phyloP scores from a whole-genome alignment of 2,113 vertebrate species.

The Tyrannus savana region DNA sequence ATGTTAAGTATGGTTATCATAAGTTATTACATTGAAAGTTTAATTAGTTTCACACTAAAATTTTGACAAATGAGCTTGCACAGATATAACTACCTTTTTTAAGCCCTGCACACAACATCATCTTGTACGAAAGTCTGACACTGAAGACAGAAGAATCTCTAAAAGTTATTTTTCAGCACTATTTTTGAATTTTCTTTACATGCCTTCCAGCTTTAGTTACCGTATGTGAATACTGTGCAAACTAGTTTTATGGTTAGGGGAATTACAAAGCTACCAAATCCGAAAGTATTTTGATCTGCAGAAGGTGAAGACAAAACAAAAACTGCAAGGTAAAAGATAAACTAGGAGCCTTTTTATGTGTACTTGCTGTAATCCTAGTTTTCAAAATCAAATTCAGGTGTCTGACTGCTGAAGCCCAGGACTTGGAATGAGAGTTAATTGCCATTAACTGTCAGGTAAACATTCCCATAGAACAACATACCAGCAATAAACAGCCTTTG shows the following conservation, averaged over 20 bases:
- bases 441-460: background rate
- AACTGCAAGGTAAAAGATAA: background rate
- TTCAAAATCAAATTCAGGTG: background rate
- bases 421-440: background rate
- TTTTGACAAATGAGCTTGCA: background rate
- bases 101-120: background rate
- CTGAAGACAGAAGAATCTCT: background rate
- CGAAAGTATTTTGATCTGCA: background rate
- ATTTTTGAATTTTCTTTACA: background rate
- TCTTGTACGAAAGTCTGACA: background rate
- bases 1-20: background rate
- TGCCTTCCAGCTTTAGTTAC: background rate
- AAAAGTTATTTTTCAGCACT: background rate
- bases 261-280: background rate
- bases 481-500: background rate
- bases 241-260: background rate
- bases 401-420: background rate
- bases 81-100: background rate
- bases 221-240: background rate
- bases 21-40: background rate
- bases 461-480: background rate
- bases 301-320: background rate
- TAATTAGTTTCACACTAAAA: background rate
- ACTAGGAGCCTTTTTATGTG: background rate
- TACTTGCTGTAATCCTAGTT: background rate